phyloP scores from a whole-genome alignment of 2,113 vertebrate species.

The Bettongia penicillata region DNA sequence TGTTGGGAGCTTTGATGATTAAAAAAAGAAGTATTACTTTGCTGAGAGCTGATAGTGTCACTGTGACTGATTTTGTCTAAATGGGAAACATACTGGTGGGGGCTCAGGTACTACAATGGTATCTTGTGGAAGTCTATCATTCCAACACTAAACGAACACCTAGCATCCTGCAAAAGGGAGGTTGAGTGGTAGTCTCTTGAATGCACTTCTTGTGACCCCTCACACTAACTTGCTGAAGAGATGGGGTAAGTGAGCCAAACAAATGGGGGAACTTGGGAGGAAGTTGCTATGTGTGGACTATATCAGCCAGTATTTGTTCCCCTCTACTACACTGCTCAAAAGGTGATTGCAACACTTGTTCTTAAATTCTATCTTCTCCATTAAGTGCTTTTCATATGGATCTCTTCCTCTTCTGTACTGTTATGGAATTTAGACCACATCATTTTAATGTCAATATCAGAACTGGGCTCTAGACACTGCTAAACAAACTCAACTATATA shows the following conservation, averaged over 20 bases:
- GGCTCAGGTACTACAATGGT: neutral
- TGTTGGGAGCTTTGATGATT: neutral
- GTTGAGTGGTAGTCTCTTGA: neutral
- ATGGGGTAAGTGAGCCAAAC: no score
- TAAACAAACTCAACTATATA: neutral
- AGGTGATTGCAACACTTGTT: neutral
- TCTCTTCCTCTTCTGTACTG: neutral
- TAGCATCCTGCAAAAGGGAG: neutral
- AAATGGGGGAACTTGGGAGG: no score
- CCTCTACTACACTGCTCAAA: neutral
- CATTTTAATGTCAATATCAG: neutral
- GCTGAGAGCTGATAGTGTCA: neutral
- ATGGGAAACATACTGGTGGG: neutral
- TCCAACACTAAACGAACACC: neutral
- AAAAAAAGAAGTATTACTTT: neutral
- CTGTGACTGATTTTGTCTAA: neutral
- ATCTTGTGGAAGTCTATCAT: no score
- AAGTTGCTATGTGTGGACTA: neutral
- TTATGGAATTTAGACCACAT: neutral
- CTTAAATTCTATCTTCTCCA: neutral
- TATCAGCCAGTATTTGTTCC: no score
- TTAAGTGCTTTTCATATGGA: conserved; percentile 8
- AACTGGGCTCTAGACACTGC: neutral
- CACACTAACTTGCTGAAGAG: neutral
- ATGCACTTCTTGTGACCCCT: neutral